phyloP scores from a whole-genome alignment of 2,888 invertebrate genomes.

The Nudaria mundana region DNA sequence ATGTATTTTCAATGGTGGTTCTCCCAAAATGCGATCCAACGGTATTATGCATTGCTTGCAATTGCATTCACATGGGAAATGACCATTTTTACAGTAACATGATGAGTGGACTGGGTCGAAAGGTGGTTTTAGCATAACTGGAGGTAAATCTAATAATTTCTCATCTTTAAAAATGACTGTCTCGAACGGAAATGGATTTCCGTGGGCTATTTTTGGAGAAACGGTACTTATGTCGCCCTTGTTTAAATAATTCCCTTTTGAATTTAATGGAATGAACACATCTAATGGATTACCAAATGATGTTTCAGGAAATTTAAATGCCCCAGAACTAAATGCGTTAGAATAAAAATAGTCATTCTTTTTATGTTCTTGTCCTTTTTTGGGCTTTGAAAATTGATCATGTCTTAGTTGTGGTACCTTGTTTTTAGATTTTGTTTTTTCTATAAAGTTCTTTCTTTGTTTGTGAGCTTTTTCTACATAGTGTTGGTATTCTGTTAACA shows the following conservation, averaged over 20 bases:
- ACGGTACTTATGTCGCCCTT: conserved; percentile 29
- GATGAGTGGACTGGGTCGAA: conserved; percentile 40
- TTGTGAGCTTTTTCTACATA: conserved; percentile 68
- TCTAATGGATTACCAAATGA: conserved; percentile 47
- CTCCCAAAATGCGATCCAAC: conserved; percentile 27
- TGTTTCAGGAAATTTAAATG: conserved; percentile 32
- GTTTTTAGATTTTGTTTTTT: conserved; percentile 61
- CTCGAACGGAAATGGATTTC: conserved; percentile 27
- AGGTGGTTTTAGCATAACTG: conserved; percentile 26
- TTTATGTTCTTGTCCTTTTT: conserved; percentile 33
- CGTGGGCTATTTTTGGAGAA: conserved; percentile 25
- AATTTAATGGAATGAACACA: conserved; percentile 48
- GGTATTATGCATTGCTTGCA: conserved; percentile 57
- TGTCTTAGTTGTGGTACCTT: conserved; percentile 59
- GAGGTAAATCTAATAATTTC: conserved; percentile 29
- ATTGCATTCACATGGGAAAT: conserved; percentile 53
- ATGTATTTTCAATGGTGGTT: conserved; percentile 23
- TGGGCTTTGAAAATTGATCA: conserved; percentile 53
- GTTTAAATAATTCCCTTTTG: conserved; percentile 37
- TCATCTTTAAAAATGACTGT: conserved; percentile 36
- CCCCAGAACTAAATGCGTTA: conserved; percentile 36
- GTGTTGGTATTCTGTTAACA: conserved; percentile 65
- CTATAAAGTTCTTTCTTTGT: conserved; percentile 53
- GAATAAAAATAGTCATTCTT: conserved; percentile 41
- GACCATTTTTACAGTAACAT: conserved; percentile 55